Evolutionary conservation across 2,113 vertebrate species (phyloP).

Genomic region (Vulpes lagopus): DNA sequence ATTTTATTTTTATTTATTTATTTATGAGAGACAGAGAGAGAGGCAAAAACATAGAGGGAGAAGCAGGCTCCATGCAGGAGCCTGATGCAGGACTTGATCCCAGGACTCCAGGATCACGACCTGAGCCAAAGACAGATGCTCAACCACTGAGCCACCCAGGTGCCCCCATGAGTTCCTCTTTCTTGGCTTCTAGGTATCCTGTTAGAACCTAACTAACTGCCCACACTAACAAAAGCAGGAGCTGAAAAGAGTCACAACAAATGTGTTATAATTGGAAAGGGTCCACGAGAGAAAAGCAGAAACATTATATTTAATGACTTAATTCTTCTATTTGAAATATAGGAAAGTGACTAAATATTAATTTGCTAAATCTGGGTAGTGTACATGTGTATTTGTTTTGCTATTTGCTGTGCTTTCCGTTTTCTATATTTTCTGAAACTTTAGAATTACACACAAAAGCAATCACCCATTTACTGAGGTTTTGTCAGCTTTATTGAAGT

Average conservation of each 20-base stretch:
- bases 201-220: neutral
- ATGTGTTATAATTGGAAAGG: neutral
- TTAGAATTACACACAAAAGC: neutral
- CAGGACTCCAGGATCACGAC: no score
- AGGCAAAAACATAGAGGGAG: no score
- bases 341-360: neutral
- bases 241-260: neutral
- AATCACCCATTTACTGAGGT: neutral
- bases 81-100: no score
- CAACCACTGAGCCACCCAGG: no score
- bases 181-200: neutral
- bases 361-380: neutral
- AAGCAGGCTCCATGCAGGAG: no score
- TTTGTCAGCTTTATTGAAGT: neutral
- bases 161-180: neutral
- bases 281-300: neutral
- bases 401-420: neutral
- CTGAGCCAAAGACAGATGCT: no score
- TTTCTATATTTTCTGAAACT: neutral
- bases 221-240: neutral
- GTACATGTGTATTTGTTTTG: neutral
- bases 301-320: neutral
- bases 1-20: no score
- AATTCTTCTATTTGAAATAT: neutral
- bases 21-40: no score